These are phyloP conservation scores for Struthio camelus DNA, from an alignment of 2,113 vertebrate genomes.

Conservation along the genomic window DNA sequence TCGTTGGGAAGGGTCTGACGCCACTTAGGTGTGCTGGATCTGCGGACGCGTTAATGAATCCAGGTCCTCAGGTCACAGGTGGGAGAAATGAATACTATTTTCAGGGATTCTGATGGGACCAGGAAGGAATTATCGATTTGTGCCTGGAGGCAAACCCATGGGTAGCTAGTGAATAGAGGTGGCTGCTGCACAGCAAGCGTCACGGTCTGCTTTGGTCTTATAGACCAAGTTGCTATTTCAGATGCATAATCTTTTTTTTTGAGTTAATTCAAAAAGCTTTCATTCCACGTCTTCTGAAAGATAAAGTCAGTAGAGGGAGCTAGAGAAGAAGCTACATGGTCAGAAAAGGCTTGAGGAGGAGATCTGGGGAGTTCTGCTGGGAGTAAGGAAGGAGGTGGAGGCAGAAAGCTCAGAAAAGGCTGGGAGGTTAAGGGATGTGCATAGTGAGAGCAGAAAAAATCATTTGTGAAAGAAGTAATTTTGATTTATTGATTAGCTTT, in stretches of 20 bases:
- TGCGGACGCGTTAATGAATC: background rate
- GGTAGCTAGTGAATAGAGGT: background rate
- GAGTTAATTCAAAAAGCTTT: background rate
- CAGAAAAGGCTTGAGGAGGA: background rate
- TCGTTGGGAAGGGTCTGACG: background rate
- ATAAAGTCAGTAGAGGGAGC: background rate
- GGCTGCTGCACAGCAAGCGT: fast-evolving
- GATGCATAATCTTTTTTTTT: background rate
- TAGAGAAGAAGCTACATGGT: background rate
- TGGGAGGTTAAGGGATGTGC: background rate
- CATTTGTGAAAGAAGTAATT: background rate
- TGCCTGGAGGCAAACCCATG: background rate
- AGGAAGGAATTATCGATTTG: background rate
- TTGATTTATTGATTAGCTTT: background rate
- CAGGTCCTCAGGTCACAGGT: too few species aligned
- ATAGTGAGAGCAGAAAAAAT: background rate
- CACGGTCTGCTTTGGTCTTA: background rate
- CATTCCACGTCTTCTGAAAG: background rate
- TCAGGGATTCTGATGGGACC: background rate
- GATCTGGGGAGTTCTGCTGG: background rate
- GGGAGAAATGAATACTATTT: background rate
- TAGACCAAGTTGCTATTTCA: background rate
- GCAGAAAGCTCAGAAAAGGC: background rate
- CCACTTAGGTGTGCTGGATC: background rate
- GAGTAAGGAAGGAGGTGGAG: background rate